A percentile compares a stretch with the other conserved stretches of the same genome.
These are phyloP conservation scores for Gephyroberyx darwinii DNA, from an alignment of 2,797 vertebrate species.

Conservation along the genomic window DNA sequence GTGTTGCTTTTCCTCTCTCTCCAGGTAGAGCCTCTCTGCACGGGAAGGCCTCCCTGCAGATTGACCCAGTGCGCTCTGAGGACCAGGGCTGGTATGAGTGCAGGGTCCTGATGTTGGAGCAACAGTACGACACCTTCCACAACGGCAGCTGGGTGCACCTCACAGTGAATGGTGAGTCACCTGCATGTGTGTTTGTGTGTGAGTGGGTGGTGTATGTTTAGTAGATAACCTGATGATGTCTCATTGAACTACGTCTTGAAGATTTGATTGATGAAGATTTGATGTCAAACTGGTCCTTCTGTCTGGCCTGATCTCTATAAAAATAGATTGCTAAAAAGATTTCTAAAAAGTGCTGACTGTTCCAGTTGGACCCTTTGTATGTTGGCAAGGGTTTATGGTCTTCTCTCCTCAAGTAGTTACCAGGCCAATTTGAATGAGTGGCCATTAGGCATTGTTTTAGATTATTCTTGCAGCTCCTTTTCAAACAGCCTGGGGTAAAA, in stretches of 20 bases:
- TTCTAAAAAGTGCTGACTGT: neutral
- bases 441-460: constrained; percentile 24
- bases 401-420: neutral
- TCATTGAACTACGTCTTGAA: constrained; percentile 6
- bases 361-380: neutral
- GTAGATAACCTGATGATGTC: neutral
- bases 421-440: constrained; percentile 23
- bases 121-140: constrained; percentile 98
- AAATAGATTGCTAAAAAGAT: neutral
- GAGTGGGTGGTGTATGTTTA: neutral
- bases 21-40: constrained; percentile 94
- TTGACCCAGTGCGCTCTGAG: constrained; percentile 94
- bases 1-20: neutral
- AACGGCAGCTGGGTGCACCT: constrained; percentile 99
- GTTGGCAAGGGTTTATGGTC: neutral
- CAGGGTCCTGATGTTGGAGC: constrained; percentile 98
- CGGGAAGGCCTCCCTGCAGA: constrained; percentile 96
- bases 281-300: constrained; percentile 11
- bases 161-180: constrained; percentile 93
- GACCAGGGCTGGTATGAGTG: constrained; percentile 99
- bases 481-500: constrained; percentile 35
- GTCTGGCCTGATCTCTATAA: neutral
- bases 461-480: constrained; percentile 39
- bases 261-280: neutral
- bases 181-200: constrained; percentile 12